Evolutionary conservation across 2,888 invertebrate species (phyloP).

Genomic region (Yponomeuta cagnagella): DNA sequence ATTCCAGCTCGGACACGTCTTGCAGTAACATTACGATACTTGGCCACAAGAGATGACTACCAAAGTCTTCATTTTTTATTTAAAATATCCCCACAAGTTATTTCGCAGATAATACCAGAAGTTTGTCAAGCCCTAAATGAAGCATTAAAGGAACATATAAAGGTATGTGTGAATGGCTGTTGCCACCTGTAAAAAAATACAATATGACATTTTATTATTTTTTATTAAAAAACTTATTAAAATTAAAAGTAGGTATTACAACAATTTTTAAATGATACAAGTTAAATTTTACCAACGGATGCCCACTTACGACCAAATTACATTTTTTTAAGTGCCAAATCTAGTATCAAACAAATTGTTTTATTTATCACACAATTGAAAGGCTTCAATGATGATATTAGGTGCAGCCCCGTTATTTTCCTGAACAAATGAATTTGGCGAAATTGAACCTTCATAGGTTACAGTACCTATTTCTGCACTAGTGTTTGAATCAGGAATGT

Average conservation of each 20-base stretch:
- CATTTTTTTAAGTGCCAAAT: slow-evolving; percentile 14
- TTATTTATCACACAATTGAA: slow-evolving; percentile 17
- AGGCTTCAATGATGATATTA: slow-evolving; percentile 16
- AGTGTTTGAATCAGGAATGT: slow-evolving; percentile 18
- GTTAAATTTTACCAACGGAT: slow-evolving; percentile 16
- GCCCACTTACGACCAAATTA: slow-evolving; percentile 15
- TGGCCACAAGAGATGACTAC: slow-evolving; percentile 16
- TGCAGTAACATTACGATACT: slow-evolving; percentile 8
- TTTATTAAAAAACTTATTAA: slow-evolving; percentile 14
- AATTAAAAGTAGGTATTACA: slow-evolving; percentile 8
- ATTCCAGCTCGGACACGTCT: slow-evolving; percentile 16
- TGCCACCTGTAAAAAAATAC: slow-evolving; percentile 16
- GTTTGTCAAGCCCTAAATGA: slow-evolving; percentile 17
- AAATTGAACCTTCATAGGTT: slow-evolving; percentile 16
- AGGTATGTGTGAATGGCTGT: slow-evolving; percentile 15
- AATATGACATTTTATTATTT: slow-evolving; percentile 16
- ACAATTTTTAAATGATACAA: slow-evolving; percentile 16
- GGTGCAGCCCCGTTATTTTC: slow-evolving; percentile 15
- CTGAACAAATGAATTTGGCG: slow-evolving; percentile 12
- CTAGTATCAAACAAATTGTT: slow-evolving; percentile 16
- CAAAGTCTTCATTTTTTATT: slow-evolving; percentile 19
- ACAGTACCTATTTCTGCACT: slow-evolving; percentile 17
- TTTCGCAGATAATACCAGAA: slow-evolving; percentile 18
- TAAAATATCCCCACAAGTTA: slow-evolving; percentile 18
- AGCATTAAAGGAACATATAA: slow-evolving; percentile 16